Evolutionary conservation across 2,797 vertebrate genomes (phyloP).

Genomic region (Enteromius radiatus): DNA sequence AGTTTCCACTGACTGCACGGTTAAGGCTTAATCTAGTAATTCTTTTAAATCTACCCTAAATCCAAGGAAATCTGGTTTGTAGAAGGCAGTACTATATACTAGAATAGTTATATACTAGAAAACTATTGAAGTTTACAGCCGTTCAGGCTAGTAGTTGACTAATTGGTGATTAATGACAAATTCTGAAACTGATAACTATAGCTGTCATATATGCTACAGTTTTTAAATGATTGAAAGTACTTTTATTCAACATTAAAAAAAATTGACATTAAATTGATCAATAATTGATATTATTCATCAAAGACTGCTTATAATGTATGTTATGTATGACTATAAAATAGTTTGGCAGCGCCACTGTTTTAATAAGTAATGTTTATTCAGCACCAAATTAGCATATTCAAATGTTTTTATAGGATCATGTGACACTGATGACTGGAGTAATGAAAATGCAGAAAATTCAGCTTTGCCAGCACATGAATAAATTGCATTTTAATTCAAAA

Average conservation of each 20-base stretch:
- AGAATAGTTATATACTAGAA: neutral
- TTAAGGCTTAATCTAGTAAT: constrained; percentile 5
- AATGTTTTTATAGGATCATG: neutral
- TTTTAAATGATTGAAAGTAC: neutral
- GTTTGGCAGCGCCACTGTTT: neutral
- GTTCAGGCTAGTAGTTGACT: neutral
- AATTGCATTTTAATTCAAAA: neutral
- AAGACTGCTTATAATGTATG: neutral
- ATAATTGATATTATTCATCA: neutral
- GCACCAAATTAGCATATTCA: neutral
- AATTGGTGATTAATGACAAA: neutral
- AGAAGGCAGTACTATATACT: neutral
- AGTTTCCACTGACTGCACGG: neutral
- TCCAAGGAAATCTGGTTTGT: neutral
- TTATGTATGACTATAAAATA: neutral
- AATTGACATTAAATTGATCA: neutral
- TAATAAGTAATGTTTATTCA: neutral
- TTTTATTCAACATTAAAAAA: neutral
- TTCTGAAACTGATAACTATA: neutral
- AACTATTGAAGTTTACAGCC: neutral
- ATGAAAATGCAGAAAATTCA: neutral
- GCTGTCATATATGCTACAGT: neutral
- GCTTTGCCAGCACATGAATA: neutral
- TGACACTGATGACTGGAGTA: neutral
- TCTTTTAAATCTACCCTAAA: neutral